Conservation (phyloP, 2,797 vertebrate genomes). For the Pseudochirops corinnae region DNA sequence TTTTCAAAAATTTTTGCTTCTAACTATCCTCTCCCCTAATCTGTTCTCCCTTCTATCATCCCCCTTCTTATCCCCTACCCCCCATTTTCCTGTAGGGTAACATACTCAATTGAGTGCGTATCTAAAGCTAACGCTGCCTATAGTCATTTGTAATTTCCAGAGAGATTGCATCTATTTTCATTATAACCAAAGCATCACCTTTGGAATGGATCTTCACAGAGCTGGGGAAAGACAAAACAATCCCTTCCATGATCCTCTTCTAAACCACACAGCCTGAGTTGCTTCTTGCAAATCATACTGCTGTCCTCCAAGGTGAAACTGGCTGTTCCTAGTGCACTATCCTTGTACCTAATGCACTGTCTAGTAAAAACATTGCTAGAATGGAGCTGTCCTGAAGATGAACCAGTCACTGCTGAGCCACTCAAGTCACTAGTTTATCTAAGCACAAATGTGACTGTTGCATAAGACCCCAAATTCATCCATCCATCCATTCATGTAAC, state of each 20-base stretch:
- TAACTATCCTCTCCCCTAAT: too few species aligned
- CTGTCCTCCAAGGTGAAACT: background rate
- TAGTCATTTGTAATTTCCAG: background rate
- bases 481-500: background rate
- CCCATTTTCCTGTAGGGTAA: too few species aligned
- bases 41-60: too few species aligned
- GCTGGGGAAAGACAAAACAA: background rate
- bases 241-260: background rate
- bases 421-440: background rate
- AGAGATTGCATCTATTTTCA: background rate
- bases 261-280: background rate
- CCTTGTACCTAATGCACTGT: background rate
- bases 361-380: background rate
- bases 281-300: background rate
- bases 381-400: background rate
- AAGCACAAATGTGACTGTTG: background rate
- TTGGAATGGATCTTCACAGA: background rate
- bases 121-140: background rate
- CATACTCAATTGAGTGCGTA: too few species aligned
- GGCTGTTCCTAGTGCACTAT: background rate
- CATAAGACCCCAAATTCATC: background rate
- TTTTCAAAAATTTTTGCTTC: too few species aligned
- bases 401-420: background rate
- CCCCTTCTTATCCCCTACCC: too few species aligned
- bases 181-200: background rate